phyloP scores from a whole-genome alignment of 1,140 invertebrate species.

The Diorhabda carinulata region DNA sequence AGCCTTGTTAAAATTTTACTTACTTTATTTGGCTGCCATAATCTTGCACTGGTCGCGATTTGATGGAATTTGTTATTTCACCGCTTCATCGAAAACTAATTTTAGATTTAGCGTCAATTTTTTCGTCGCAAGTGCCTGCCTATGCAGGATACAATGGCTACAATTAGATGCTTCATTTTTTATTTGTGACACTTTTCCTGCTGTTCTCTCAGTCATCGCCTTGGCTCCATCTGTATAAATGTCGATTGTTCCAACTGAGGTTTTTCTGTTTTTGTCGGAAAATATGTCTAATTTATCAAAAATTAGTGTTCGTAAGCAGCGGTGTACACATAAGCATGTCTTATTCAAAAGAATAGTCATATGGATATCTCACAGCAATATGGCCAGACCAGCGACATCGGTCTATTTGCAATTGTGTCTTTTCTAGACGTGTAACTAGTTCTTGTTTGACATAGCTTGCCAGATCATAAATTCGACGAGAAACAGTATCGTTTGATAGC shows the following conservation, averaged over 20 bases:
- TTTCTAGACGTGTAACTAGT: constrained; percentile 26
- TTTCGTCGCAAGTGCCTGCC: constrained; percentile 35
- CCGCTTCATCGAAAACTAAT: constrained; percentile 22
- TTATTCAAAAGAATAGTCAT: no score
- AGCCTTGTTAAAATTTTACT: constrained; percentile 12
- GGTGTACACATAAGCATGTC: no score
- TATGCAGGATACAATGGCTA: constrained; percentile 44
- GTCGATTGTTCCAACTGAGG: constrained; percentile 37
- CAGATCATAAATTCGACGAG: constrained; percentile 31
- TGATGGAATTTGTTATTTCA: constrained; percentile 20
- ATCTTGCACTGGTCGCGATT: constrained; percentile 25
- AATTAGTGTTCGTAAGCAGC: no score
- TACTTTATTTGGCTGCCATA: constrained; percentile 20
- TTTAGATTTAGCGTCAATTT: constrained; percentile 24
- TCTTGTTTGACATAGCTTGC: constrained; percentile 11
- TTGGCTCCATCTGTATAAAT: constrained; percentile 48
- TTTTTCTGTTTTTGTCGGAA: neutral
- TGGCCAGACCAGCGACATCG: constrained; percentile 30
- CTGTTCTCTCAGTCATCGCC: constrained; percentile 33
- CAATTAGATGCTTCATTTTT: constrained; percentile 41
- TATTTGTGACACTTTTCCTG: constrained; percentile 37
- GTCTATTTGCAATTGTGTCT: constrained; percentile 32
- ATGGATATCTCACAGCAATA: constrained; percentile 2
- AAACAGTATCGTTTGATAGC: constrained; percentile 32
- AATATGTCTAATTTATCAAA: no score